A percentile compares a stretch with the other conserved stretches of the same genome.
These are phyloP conservation scores for Piscicola geometra DNA, from an alignment of 2,888 invertebrate genomes.

Conservation along the genomic window DNA sequence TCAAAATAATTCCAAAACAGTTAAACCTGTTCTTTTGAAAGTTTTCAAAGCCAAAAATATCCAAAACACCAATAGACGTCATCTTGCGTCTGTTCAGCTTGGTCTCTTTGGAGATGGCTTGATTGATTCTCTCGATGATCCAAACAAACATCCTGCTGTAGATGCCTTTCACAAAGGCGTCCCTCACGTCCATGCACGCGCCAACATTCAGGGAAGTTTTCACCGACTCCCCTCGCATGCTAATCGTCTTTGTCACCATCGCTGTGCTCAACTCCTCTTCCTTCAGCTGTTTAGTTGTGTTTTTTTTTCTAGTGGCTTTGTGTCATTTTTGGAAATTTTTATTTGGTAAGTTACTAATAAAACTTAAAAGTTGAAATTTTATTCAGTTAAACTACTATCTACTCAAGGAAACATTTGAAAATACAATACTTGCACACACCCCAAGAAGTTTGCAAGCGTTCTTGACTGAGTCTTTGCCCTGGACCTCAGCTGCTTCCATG, in stretches of 20 bases:
- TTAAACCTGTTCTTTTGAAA: constrained; percentile 79
- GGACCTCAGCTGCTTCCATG: constrained; percentile 93
- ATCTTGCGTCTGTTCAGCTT: constrained; percentile 46
- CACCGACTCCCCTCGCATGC: constrained; percentile 57
- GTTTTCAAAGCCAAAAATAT: constrained; percentile 99
- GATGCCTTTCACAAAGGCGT: constrained; percentile 91
- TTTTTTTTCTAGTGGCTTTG: neutral
- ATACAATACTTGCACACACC: no score
- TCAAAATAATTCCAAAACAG: no score
- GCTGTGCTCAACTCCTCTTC: constrained; percentile 82
- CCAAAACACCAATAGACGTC: constrained; percentile 86
- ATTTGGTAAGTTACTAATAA: no score
- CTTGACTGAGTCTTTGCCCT: constrained; percentile 81
- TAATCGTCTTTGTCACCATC: constrained; percentile 86
- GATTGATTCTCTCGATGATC: constrained; percentile 93
- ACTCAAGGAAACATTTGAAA: no score
- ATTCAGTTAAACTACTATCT: no score
- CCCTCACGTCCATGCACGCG: constrained; percentile 91
- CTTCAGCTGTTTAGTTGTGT: constrained; percentile 66
- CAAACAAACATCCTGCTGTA: constrained; percentile 95
- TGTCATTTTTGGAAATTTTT: no score
- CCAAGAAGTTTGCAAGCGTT: constrained; percentile 72
- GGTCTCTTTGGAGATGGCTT: constrained; percentile 67
- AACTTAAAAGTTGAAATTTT: no score
- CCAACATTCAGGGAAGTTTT: constrained; percentile 62